Evolutionary conservation across 2,797 vertebrate genomes (phyloP).

Genomic region (Tenualosa thibaudeaui): DNA sequence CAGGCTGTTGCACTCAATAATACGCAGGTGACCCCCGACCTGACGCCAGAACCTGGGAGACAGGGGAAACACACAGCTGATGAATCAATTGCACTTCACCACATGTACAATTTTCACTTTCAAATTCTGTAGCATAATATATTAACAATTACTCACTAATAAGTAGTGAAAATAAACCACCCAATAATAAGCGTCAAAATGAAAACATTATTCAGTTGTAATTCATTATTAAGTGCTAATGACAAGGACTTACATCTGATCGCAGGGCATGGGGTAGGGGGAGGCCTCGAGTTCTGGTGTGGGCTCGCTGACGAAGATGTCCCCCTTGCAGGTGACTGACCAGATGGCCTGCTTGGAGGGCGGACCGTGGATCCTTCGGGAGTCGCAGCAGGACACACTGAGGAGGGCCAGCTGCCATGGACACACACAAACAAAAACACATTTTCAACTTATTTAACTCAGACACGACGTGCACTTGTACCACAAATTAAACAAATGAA

Average conservation of each 20-base stretch:
- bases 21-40: constrained; percentile 88
- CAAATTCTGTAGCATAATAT: no score
- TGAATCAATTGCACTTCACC: not conserved
- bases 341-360: constrained; percentile 92
- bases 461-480: not conserved
- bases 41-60: constrained; percentile 91
- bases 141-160: not conserved
- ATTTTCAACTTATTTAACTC: no score
- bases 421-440: not conserved
- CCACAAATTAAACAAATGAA: no score
- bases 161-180: not conserved
- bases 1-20: constrained; percentile 83
- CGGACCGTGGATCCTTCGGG: constrained; percentile 83
- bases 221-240: not conserved
- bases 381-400: constrained; percentile 88
- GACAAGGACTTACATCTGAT: constrained; percentile 84
- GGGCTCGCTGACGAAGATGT: constrained; percentile 94
- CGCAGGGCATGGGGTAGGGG: constrained; percentile 81
- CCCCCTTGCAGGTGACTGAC: constrained; percentile 96
- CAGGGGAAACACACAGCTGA: not conserved
- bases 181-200: not conserved
- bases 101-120: no score
- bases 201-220: not conserved
- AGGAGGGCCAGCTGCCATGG: constrained; percentile 83
- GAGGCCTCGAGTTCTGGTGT: constrained; percentile 79